Percentiles rank a stretch among this genome's conserved stretches.
Conservation (phyloP, 2,113 vertebrate genomes). For the Odocoileus hemionus region DNA sequence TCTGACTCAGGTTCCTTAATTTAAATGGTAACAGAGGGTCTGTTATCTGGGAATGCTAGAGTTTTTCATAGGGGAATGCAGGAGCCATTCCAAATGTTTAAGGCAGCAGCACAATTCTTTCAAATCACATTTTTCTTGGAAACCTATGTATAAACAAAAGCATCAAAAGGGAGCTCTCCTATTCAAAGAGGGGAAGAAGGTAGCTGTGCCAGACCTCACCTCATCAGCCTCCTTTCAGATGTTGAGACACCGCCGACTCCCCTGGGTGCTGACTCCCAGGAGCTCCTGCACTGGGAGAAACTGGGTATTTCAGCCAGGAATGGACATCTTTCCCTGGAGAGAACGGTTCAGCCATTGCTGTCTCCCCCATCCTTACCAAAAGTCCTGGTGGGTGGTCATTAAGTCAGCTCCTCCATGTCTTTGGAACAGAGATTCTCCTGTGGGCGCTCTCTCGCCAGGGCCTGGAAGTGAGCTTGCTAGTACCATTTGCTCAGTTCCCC, state of each 20-base stretch:
- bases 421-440: neutral
- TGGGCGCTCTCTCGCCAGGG: too few relatives aligned
- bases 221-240: neutral
- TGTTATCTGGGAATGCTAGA: neutral
- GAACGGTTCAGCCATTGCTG: rapidly evolving
- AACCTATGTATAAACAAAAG: neutral
- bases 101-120: neutral
- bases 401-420: neutral
- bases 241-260: rapidly evolving
- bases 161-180: neutral
- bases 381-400: too few relatives aligned
- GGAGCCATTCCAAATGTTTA: neutral
- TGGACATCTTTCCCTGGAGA: neutral
- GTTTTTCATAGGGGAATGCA: neutral
- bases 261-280: neutral
- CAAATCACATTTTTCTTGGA: neutral
- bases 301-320: neutral
- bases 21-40: neutral
- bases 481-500: neutral
- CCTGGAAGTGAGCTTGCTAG: too few relatives aligned
- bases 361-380: neutral
- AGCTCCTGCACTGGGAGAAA: neutral
- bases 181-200: neutral
- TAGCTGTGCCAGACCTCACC: too few relatives aligned
- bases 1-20: neutral